Evolutionary conservation across 2,113 vertebrate species (phyloP).

Genomic region (Rhombomys opimus): DNA sequence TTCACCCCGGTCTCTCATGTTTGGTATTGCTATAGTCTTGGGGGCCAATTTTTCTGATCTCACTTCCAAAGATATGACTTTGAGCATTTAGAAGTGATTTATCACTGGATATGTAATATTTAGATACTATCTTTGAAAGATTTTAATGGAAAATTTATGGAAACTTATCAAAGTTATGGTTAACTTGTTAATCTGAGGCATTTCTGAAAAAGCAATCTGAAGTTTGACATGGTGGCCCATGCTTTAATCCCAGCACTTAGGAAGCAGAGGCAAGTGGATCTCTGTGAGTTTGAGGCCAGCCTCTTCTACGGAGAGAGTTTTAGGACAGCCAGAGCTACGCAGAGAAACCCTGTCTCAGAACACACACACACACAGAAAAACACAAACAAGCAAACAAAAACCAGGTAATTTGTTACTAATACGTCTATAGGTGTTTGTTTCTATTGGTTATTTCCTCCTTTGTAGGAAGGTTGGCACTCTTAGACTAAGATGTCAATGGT

Average conservation of each 20-base stretch:
- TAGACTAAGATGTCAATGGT: neutral
- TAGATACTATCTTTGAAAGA: neutral
- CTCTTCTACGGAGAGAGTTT: no score
- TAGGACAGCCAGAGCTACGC: no score
- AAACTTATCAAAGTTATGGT: neutral
- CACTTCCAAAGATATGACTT: slow-evolving; percentile 78
- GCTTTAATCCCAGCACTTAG: no score
- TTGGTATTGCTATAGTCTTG: neutral
- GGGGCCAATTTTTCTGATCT: slow-evolving; percentile 80
- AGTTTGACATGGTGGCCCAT: no score
- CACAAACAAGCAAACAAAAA: no score
- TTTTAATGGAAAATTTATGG: neutral
- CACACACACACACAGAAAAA: no score
- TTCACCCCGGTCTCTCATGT: neutral
- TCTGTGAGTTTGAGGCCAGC: no score
- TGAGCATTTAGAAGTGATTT: slow-evolving; percentile 80
- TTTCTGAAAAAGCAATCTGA: neutral
- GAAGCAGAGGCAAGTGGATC: no score
- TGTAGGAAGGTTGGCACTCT: neutral
- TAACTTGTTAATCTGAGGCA: neutral
- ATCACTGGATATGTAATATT: slow-evolving; percentile 78
- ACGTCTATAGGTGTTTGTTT: neutral
- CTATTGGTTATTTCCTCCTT: neutral
- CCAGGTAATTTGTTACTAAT: neutral
- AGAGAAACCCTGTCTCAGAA: no score